Percentiles rank a stretch among this genome's conserved stretches.
These are phyloP conservation scores for Penaeus monodon DNA, from an alignment of 2,888 invertebrate genomes.

Conservation along the genomic window DNA sequence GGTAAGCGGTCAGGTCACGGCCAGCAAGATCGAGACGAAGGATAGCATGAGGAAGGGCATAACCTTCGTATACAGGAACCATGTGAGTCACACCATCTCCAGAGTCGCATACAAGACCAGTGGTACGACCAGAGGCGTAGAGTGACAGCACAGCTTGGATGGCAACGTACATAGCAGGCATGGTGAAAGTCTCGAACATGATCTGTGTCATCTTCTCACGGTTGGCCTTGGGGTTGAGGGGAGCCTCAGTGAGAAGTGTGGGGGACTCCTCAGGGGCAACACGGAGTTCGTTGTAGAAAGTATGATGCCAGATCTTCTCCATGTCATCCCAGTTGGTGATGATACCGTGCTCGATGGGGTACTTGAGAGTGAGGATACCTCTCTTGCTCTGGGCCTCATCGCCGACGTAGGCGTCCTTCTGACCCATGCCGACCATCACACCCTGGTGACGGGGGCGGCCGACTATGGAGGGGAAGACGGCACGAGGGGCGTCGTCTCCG, in stretches of 20 bases:
- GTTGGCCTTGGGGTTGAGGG: conserved; percentile 93
- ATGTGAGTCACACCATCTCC: conserved; percentile 9
- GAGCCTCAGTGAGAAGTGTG: conserved; percentile 91
- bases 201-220: conserved; percentile 91
- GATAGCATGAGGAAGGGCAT: conserved; percentile 32
- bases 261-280: conserved; percentile 96
- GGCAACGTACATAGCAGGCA: conserved; percentile 71
- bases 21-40: conserved; percentile 23
- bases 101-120: background rate
- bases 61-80: conserved; percentile 6
- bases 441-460: conserved; percentile 86
- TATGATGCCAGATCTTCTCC: conserved; percentile 99
- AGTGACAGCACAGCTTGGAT: no score
- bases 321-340: conserved; percentile 97
- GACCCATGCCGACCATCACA: conserved; percentile 96
- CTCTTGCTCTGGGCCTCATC: conserved; percentile 93
- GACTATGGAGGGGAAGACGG: conserved; percentile 90
- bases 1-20: conserved; percentile 31
- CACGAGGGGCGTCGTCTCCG: conserved; percentile 89
- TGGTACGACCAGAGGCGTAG: no score
- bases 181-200: conserved; percentile 72
- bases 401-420: conserved; percentile 95
- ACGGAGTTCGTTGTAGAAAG: conserved; percentile 97
- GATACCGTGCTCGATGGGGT: conserved; percentile 74
- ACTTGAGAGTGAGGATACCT: conserved; percentile 76